Conservation (phyloP, 2,888 invertebrate species). For the Ephialtes manifestator region DNA sequence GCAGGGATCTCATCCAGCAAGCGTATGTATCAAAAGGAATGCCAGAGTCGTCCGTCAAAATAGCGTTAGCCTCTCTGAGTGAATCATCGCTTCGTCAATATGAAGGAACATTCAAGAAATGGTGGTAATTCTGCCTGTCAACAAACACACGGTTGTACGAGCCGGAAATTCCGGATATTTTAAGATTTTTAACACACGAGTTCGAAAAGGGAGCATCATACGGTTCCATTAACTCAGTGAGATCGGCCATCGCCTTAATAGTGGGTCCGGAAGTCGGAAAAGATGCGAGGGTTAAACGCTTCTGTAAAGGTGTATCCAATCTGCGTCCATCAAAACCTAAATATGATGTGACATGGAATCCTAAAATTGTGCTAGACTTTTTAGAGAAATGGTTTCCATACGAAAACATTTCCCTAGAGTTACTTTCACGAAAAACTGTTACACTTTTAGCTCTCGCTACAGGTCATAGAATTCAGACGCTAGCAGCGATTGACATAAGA, state of each 20-base stretch:
- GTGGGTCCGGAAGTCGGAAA: slow-evolving; percentile 62
- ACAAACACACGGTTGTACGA: slow-evolving; percentile 29
- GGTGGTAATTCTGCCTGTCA: slow-evolving; percentile 54
- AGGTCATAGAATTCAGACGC: slow-evolving; percentile 68
- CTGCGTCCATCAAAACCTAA: slow-evolving; percentile 65
- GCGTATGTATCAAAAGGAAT: slow-evolving; percentile 47
- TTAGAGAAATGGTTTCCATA: slow-evolving; percentile 52
- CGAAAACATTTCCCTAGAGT: slow-evolving; percentile 45
- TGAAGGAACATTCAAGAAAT: slow-evolving; percentile 45
- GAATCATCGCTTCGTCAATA: slow-evolving; percentile 55
- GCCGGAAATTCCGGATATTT: slow-evolving; percentile 43
- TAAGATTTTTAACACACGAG: slow-evolving; percentile 58
- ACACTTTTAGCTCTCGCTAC: slow-evolving; percentile 66
- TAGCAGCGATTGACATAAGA: slow-evolving; percentile 55
- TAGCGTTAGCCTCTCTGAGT: slow-evolving; percentile 42
- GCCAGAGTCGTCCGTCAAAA: slow-evolving; percentile 33
- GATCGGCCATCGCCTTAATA: slow-evolving; percentile 60
- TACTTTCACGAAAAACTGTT: slow-evolving; percentile 57
- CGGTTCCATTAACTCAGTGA: slow-evolving; percentile 57
- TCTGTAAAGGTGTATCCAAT: slow-evolving; percentile 70
- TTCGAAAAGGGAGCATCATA: slow-evolving; percentile 50
- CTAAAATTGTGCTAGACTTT: slow-evolving; percentile 69
- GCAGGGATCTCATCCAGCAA: slow-evolving; percentile 54
- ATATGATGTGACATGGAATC: slow-evolving; percentile 72
- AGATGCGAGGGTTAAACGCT: slow-evolving; percentile 67